Conservation (phyloP, 2,797 vertebrate species). For the Falco rusticolus region DNA sequence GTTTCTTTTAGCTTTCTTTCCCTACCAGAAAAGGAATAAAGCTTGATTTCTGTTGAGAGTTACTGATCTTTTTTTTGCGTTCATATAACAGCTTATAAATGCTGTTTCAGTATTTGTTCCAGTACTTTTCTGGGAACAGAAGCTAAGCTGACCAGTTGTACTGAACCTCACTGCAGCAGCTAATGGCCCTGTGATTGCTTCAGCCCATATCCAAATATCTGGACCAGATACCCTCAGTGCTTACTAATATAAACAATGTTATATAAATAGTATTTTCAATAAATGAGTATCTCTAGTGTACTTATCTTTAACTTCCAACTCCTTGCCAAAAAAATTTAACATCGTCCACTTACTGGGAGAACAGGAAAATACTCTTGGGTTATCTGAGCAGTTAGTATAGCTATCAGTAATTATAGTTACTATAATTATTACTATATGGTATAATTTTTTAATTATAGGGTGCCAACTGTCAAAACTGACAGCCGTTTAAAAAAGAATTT, state of each 20-base stretch:
- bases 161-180: neutral
- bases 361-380: neutral
- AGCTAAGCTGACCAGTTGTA: neutral
- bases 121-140: neutral
- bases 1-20: neutral
- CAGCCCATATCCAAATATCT: neutral
- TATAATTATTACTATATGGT: neutral
- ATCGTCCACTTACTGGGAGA: neutral
- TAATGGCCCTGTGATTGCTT: neutral
- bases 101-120: neutral
- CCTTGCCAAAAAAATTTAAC: neutral
- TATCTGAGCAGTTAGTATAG: neutral
- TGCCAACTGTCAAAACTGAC: neutral
- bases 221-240: neutral
- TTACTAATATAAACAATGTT: neutral
- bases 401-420: neutral
- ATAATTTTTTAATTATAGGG: neutral
- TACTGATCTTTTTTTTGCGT: neutral
- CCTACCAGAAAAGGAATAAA: neutral
- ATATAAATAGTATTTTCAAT: neutral
- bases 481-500: neutral
- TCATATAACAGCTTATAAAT: neutral
- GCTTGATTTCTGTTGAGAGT: neutral
- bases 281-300: neutral
- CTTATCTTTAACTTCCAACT: neutral